A percentile compares a stretch with the other conserved stretches of the same genome.
These are phyloP conservation scores for Agraylea sexmaculata DNA, from an alignment of 1,140 invertebrate species.

Conservation along the genomic window DNA sequence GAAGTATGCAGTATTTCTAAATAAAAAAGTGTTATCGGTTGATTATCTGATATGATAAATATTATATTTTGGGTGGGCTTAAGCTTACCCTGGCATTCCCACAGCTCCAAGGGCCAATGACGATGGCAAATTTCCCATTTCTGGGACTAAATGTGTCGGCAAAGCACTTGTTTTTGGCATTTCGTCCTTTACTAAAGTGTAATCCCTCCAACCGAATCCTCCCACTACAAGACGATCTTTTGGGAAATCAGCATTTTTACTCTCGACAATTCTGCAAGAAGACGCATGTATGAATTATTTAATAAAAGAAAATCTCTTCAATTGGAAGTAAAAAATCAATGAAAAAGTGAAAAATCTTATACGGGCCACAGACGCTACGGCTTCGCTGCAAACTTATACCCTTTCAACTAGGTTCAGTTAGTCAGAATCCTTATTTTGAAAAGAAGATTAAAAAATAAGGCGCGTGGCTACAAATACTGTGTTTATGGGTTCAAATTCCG, in stretches of 20 bases:
- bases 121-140: slow-evolving; percentile 26
- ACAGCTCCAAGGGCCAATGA: slow-evolving; percentile 29
- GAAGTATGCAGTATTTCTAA: slow-evolving; percentile 53
- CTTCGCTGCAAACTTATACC: no score
- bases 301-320: no score
- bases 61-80: background rate
- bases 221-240: slow-evolving; percentile 37
- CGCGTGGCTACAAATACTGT: no score
- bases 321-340: no score
- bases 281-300: no score
- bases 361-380: no score
- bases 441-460: no score
- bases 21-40: slow-evolving; percentile 18
- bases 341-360: no score
- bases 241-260: slow-evolving; percentile 37
- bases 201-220: slow-evolving; percentile 40
- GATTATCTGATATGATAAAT: background rate
- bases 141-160: slow-evolving; percentile 23
- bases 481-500: no score
- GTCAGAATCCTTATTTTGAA: no score
- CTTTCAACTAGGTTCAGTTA: no score
- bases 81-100: slow-evolving; percentile 33
- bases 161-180: slow-evolving; percentile 24
- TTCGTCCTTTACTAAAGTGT: slow-evolving; percentile 28
- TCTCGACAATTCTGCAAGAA: slow-evolving; percentile 32